Evolutionary conservation across 2,113 vertebrate species (phyloP).

Genomic region (Phylloscopus trochilus): DNA sequence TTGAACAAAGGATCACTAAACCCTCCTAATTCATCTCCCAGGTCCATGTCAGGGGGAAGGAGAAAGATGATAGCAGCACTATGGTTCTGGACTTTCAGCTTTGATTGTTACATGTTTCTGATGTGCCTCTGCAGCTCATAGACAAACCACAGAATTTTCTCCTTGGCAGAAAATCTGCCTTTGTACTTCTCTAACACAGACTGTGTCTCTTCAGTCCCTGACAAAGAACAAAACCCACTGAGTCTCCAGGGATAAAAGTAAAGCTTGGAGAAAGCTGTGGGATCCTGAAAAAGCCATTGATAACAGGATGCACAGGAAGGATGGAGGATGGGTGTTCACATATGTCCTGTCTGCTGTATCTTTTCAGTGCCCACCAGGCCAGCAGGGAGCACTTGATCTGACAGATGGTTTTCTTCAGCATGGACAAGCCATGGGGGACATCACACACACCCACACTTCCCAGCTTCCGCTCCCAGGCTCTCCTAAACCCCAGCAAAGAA

Average conservation of each 20-base stretch:
- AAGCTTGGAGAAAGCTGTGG: neutral
- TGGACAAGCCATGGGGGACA: neutral
- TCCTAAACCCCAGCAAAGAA: neutral
- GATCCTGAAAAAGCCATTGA: neutral
- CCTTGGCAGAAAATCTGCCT: neutral
- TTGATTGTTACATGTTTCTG: neutral
- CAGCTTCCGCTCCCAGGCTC: slow-evolving; percentile 32
- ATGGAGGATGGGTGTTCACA: slow-evolving; percentile 34
- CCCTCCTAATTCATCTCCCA: neutral
- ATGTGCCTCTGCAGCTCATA: neutral
- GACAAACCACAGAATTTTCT: neutral
- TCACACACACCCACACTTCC: neutral
- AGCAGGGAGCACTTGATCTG: slow-evolving; percentile 8
- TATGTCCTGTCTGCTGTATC: neutral
- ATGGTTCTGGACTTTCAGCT: neutral
- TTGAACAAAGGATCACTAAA: neutral
- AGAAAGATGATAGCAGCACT: neutral
- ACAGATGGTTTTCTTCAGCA: slow-evolving; percentile 52
- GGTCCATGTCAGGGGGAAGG: neutral
- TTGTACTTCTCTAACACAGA: neutral
- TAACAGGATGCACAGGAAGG: neutral
- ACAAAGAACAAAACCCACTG: neutral
- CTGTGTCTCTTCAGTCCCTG: neutral
- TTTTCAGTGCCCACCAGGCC: slow-evolving; percentile 8
- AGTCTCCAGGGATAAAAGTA: neutral